Base-by-base conservation (phyloP, 2,113 vertebrate species). In the Oophaga pumilio region DNA sequence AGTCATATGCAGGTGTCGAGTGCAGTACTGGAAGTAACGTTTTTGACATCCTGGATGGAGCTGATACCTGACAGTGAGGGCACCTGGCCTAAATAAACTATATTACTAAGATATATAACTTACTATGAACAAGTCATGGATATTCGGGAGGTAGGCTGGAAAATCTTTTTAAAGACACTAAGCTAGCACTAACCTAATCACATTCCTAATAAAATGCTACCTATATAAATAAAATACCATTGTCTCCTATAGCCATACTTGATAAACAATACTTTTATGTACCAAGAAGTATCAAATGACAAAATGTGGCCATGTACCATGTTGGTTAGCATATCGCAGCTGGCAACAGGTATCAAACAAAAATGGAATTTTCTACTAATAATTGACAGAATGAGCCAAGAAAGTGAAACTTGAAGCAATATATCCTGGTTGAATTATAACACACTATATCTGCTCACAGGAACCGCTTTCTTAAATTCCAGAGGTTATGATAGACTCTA, bases 401-500 rank as follows among this genome's bases (percentile, higher is more conserved):
- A 77, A 77, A 53, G 50, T 56, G 50, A 77, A 77, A 77, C 76
- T 52, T 13, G 12, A 77, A 77, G 49, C 76, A 77, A 56, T 53
- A 77, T 77, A 12, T 13, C n/a, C 18, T 77, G 76, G 49, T 24
- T 77, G 49, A 53, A 56, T 77, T 50, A 82, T 22, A 28, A 64
- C 64, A 64, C 49, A 82, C 20, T 80, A 28, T 80, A 80, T 80
- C 78, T 60, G 26, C 56, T 22, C 49, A 60, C 78, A 80, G 57
- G 26, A 15, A 26, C 7, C 43, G 56, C 78, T 60, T 82, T n/a
- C 59, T 50, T n/a, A 82, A 64, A 64, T 15, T 82, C 57, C 59
- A 62, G 79, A 64, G 79, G 59, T 82, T 64, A 64, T 82, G 28
- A 82, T 56, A 77, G 84, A 12, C 56, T 60, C 69, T 60, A 85